Evolutionary conservation across 2,797 vertebrate genomes (phyloP), one percentile per base, ranked within the genome.

Genomic region (Leptoclinus maculatus): DNA sequence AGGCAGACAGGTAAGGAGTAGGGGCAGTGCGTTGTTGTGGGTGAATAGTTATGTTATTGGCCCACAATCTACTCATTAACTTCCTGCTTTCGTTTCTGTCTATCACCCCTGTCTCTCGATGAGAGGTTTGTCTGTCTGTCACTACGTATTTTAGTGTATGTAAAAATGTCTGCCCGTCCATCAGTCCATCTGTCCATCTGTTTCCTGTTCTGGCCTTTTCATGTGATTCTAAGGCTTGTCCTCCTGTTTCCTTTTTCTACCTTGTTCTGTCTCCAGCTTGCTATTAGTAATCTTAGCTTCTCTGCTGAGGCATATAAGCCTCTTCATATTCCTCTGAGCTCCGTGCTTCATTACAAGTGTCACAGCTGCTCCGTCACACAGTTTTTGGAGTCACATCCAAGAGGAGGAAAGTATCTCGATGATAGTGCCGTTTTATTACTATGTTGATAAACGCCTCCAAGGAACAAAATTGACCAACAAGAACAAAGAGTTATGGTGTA

Each of bases 1-100:
- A 83, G 66, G 87, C 84, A 88, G 86, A 83, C 88, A 92, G 92
- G 90, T 93, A 90, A 87, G 87, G 83, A 89, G 92, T 79, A 25
- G 59, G 89, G 89, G 85, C 88, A 82, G 76, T 74, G 88, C 85
- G 83, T 92, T 93, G 94, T 94, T 83, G 84, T 92, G 92, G 93
- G 91, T 94, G 93, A 94, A 90, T 93, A 91, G 86, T 91, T 88
- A 79, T 92, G 92, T 94, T 94, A 93, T 94, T 94, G 92, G 91
- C 86, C 90, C 90, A 84, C 90, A 92, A 93, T 94, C 92, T 92
- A 90, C 84, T 92, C 90, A 94, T 95, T 94, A 94, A 93, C 93
- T 88, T 88, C 80, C 80, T 90, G 90, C 89, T 83, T 88, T 89
- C 83, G 84, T 86, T 78, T 86, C 90, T 89, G 91, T 90, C 90